Evolutionary conservation across 2,888 invertebrate genomes (phyloP), one percentile per base, ranked within the genome.

Genomic region (Sycophila texana): DNA sequence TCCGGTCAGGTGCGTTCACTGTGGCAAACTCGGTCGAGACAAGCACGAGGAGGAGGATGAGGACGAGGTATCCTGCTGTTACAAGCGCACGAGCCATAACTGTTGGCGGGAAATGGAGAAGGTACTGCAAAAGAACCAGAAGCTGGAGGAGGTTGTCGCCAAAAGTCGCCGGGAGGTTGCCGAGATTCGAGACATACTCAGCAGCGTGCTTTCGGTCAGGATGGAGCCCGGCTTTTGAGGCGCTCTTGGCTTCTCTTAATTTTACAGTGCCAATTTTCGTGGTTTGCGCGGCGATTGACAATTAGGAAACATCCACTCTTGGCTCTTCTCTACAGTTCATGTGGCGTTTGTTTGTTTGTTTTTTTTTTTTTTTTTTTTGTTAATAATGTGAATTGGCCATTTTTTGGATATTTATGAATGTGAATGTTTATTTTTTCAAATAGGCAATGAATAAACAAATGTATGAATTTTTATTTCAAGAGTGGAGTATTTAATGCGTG

Each of bases 151-250:
- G 16, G 85, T 85, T 82, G 84, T 88, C 12, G 83, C 80, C 14
- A 88, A 85, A 66, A 88, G 81, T 71, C 86, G 86, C 16, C 84
- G 79, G 51, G 89, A 88, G 70, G 85, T 88, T 83, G 86, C 86
- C 12, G 86, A 87, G 70, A 85, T 89, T 77, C 84, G 87, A 13
- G 86, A 86, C 53, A 87, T 88, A 85, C 80, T 88, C 16, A 88
- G 80, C 68, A 88, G 71, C 47, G 87, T 87, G 16, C 83, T 87
- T 74, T 87, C 87, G 0, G 87, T 88, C 12, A 87, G 86, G 76
- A 86, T 88, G 86, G 89, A 89, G 73, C 89, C 89, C 10, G 89
- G 89, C 71, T 89, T 89, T 84, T 89, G 82, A 85, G 71, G 2
- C n/a, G 20, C 13, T 14, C n/a, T 14, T n/a, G 18, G 10, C 30